Base-by-base conservation (phyloP, 2,113 vertebrate genomes). In the Oncorhynchus tshawytscha region DNA sequence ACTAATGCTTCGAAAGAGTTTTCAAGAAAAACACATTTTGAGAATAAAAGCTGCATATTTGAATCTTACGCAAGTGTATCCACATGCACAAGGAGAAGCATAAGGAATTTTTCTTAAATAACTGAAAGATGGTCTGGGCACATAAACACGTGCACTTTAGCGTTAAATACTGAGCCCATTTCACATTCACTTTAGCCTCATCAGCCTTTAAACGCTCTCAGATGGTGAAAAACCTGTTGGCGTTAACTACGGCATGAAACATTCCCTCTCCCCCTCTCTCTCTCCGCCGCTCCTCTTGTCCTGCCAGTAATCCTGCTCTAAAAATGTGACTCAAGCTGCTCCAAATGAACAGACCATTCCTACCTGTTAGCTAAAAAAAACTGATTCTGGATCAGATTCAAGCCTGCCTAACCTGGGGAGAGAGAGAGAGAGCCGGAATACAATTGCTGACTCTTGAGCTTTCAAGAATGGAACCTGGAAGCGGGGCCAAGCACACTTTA, bases 201-300 rank as follows among this genome's bases (percentile, higher is more conserved):
- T 75, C 77, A 77, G 76, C 79, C 71, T 82, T 68, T 87, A 88
- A 91, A 88, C 70, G 80, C 82, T 88, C 85, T 84, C 83, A 88
- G 87, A 87, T 88, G 86, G 84, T 62, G 72, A 75, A 80, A 77
- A 89, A 87, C 49, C 73, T 78, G 79, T 83, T 78, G 84, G 69
- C 78, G 86, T 76, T 90, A 88, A 90, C 75, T 73, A 80, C 79
- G 79, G 70, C 13, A 69, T 66, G 67, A 86, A 81, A 86, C 34
- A 22, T 60, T 73, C 51, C 65, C 59, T 62, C 9, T 27, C 9
- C 39, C 39, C 3, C 11, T 16, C 15, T 54, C 51, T 54, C 51
- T 54, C 51, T 54, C 22, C 70, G 48, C 25, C 12, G 25, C 51
- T 54, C 51, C 16, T 54, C 51, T 67, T 31, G 71, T 77, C 24